Base-by-base conservation (phyloP, 2,888 invertebrate species). In the Oxystoma pomonae region DNA sequence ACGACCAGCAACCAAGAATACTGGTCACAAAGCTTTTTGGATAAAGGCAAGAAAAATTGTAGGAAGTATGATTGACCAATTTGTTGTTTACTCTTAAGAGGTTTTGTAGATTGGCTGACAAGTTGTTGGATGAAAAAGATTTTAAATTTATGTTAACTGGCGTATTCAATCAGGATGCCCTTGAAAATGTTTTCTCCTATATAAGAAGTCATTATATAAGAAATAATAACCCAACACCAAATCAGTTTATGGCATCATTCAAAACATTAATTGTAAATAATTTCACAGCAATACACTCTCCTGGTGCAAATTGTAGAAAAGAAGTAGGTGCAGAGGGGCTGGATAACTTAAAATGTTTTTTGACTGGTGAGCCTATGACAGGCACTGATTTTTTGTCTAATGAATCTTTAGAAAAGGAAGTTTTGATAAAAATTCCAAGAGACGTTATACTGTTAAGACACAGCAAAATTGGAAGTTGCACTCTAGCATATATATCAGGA, bases 21-120 rank as follows among this genome's bases (percentile, higher is more conserved):
- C 67, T 7, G 12, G 7, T 2, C 69, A 67, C 63, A 35, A 53
- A 58, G 55, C 35, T 16, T 67, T 67, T 66, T 69, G 69, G 67
- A 22, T 22, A 21, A 51, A 62, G n/a, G 52, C 67, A 17, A 16
- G 63, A 9, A 20, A 49, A 35, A 20, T 63, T 16, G 16, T 67
- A 9, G 5, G 56, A 1, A 49, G 55, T 20, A 69, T 67, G 69
- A 64, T 16, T 61, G 22, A 65, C 50, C 58, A 63, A 62, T 59
- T 50, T 60, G 9, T 55, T 50, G 12, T 53, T 58, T 17, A 60
- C 59, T 49, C 3, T 57, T n/a, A 16, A 20, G 16, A 60, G 57
- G 9, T 60, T 65, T 59, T n/a, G 60, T 1, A 19, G 58, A 55
- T 57, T 63, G 35, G 60, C 18, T 57, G n/a, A 59, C 3, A 51